phyloP scores from a whole-genome alignment of 2,797 vertebrate species.

The Galago senegalensis region DNA sequence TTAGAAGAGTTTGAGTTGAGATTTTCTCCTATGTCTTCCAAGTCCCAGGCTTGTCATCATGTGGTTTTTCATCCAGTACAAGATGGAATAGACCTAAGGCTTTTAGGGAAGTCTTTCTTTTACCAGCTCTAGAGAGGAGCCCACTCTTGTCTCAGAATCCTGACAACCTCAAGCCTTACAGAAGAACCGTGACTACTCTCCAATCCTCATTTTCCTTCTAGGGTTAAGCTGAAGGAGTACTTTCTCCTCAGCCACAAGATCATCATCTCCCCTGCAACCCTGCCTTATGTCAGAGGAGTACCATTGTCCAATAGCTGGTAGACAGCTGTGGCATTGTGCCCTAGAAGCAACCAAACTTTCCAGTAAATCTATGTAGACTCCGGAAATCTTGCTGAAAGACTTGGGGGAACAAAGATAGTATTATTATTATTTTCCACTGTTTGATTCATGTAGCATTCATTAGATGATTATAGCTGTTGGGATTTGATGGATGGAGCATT shows the following conservation, averaged over 20 bases:
- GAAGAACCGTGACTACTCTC: neutral
- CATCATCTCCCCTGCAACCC: neutral
- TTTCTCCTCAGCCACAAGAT: neutral
- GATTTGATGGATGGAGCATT: slow-evolving; percentile 69
- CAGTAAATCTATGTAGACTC: neutral
- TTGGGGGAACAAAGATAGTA: slow-evolving; percentile 62
- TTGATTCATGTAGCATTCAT: slow-evolving; percentile 71
- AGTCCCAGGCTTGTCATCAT: neutral
- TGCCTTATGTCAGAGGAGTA: neutral
- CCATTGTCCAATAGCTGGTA: neutral
- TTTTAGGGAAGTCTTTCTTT: neutral
- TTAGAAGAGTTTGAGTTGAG: neutral
- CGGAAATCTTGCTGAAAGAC: slow-evolving; percentile 65
- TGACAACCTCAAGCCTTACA: neutral
- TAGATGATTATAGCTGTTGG: slow-evolving; percentile 68
- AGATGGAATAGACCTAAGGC: neutral
- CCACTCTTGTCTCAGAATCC: neutral
- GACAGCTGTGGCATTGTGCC: neutral
- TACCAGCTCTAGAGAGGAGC: neutral
- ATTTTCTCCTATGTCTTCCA: neutral
- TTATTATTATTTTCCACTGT: slow-evolving; percentile 78
- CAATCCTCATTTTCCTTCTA: neutral
- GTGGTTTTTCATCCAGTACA: neutral
- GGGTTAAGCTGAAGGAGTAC: neutral
- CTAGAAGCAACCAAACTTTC: neutral